These are phyloP conservation scores for Scolanthus callimorphus DNA, from an alignment of 92 coral and sea anemone genomes.

Conservation along the genomic window DNA sequence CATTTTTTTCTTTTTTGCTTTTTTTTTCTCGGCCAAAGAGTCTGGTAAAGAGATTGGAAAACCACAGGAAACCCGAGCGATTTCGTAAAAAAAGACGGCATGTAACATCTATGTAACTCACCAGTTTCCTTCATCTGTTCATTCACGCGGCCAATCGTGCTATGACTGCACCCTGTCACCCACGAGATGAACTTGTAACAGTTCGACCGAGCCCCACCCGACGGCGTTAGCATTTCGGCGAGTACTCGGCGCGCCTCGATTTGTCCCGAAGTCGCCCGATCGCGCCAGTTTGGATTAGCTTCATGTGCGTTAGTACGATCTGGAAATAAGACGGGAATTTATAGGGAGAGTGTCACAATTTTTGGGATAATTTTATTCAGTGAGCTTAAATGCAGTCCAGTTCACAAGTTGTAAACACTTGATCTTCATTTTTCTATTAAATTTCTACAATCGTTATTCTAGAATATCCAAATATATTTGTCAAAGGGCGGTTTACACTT, in stretches of 20 bases:
- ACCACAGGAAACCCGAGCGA: background rate
- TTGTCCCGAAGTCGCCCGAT: slow-evolving; percentile 94
- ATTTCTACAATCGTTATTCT: too few relatives aligned
- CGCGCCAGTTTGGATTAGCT: slow-evolving; percentile 96
- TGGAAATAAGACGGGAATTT: too few relatives aligned
- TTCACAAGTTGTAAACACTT: too few relatives aligned
- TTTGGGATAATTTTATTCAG: too few relatives aligned
- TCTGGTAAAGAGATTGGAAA: too few relatives aligned
- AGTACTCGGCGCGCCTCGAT: slow-evolving; percentile 97
- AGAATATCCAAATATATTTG: too few relatives aligned
- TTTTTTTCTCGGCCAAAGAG: too few relatives aligned
- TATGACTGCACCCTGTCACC: slow-evolving; percentile 99
- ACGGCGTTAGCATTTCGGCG: slow-evolving; percentile 98
- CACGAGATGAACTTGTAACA: slow-evolving; percentile 98
- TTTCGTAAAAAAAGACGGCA: background rate
- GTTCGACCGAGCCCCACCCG: slow-evolving; percentile 98
- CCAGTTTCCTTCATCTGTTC: slow-evolving; percentile 99
- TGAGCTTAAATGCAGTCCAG: too few relatives aligned
- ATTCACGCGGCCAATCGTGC: slow-evolving; percentile 96
- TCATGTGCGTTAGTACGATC: slow-evolving; percentile 86
- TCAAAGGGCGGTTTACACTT: too few relatives aligned
- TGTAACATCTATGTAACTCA: slow-evolving; percentile 7
- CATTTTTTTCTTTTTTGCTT: too few relatives aligned
- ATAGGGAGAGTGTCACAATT: too few relatives aligned
- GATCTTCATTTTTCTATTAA: too few relatives aligned